Percentiles rank a stretch among this genome's conserved stretches.
Evolutionary conservation across 2,888 invertebrate species (phyloP).

Genomic region (Drosophila paracracens): DNA sequence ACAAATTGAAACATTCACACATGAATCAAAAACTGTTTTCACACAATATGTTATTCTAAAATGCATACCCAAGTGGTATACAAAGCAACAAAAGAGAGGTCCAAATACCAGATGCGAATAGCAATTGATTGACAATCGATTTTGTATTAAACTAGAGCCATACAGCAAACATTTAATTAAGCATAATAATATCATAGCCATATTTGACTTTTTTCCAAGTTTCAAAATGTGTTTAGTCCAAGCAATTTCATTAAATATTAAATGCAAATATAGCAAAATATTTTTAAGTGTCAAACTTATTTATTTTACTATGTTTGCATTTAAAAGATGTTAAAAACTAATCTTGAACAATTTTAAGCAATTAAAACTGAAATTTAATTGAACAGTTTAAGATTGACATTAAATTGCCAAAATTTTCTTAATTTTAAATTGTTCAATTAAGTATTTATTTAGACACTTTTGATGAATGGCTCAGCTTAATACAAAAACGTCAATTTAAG

Average conservation of each 20-base stretch:
- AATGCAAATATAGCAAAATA: conserved; percentile 26
- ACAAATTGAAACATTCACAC: conserved; percentile 39
- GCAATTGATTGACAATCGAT: conserved; percentile 21
- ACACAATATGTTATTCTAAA: conserved; percentile 43
- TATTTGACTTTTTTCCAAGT: not conserved
- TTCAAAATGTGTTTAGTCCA: not conserved
- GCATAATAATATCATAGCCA: not conserved
- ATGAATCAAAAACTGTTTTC: conserved; percentile 26
- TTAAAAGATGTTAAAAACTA: not conserved
- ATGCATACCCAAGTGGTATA: conserved; percentile 35
- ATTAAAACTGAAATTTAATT: conserved; percentile 15
- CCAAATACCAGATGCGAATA: conserved; percentile 41
- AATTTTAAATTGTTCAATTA: conserved; percentile 32
- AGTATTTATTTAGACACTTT: not conserved
- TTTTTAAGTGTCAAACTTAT: not conserved
- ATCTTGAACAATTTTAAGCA: not conserved
- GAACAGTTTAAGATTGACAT: conserved; percentile 16
- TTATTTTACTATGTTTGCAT: conserved; percentile 28
- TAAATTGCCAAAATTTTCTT: not conserved
- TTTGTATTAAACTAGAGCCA: conserved; percentile 46
- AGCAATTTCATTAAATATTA: not conserved
- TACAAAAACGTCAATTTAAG: conserved; percentile 37
- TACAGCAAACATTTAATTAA: conserved; percentile 8
- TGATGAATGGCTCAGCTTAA: conserved; percentile 46
- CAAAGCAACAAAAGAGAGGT: conserved; percentile 32